Evolutionary conservation across 2,113 vertebrate genomes (phyloP), one percentile per base, ranked within the genome.

Genomic region (Campylomormyrus numenius): DNA sequence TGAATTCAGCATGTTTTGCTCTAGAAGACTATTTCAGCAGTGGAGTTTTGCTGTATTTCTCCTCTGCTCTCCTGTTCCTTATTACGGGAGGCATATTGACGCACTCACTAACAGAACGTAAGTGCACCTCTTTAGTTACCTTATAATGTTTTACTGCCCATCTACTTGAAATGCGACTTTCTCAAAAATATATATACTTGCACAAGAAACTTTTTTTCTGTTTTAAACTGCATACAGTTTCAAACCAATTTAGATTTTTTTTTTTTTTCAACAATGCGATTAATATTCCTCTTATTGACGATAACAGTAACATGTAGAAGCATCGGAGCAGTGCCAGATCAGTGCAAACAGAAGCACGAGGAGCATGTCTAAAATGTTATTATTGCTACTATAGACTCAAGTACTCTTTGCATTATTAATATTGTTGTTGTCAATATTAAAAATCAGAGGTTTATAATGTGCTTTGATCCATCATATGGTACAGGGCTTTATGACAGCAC

Each of bases 21-120:
- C 95, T 94, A 95, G 93, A 93, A 93, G 93, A 49, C 92, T 96
- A 91, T 95, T 98, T 83, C 97, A 96, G 93, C 96, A 93, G 90
- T 98, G 97, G 96, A 96, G 96, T 94, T 96, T 98, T 89, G 96
- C 97, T 0, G 94, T 97, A 52, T 97, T 99, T 92, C 95, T 99
- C 89, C 95, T 99, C 93, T 98, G 97, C 92, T 98, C 96, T 19
- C 97, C 97, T 9, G 95, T 96, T 90, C 97, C 97, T 15, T 95
- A 96, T 88, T 93, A 93, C 31, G 98, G 97, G 87, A 96, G 97
- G 84, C 97, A 97, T 5, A 94, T 97, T 2, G 97, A 98, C 89
- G 97, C 95, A 62, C 95, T 96, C 92, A 96, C 96, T 95, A 96
- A 93, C 95, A 95, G 98, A 94, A 96, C 95, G 98, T 99, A 93